Evolutionary conservation across 2,888 invertebrate species (phyloP).

Genomic region (Copidosoma aretas): DNA sequence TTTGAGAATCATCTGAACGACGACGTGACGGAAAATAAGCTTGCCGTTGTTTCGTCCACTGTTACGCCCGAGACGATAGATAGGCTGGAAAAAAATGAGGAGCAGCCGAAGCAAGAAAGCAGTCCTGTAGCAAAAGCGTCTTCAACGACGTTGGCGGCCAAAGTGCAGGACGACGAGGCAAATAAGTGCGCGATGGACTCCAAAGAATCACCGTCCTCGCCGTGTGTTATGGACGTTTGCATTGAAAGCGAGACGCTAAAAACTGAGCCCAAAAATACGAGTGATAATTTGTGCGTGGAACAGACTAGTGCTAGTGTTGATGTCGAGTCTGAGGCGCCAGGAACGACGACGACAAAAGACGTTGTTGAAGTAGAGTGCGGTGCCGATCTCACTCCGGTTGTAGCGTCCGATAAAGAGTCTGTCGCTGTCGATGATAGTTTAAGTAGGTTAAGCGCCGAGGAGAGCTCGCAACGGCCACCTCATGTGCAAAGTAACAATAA

Average conservation of each 20-base stretch:
- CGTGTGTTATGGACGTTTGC: neutral
- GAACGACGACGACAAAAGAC: slow-evolving; percentile 12
- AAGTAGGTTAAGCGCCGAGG: slow-evolving; percentile 50
- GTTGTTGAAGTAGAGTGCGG: slow-evolving; percentile 35
- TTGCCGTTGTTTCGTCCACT: neutral
- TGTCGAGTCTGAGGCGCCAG: slow-evolving; percentile 7
- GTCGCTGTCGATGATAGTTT: slow-evolving; percentile 29
- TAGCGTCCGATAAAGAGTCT: slow-evolving; percentile 22
- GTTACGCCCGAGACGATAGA: neutral
- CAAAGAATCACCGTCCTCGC: slow-evolving; percentile 14
- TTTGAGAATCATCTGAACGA: slow-evolving; percentile 31
- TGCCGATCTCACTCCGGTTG: neutral
- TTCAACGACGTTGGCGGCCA: neutral
- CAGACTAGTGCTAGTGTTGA: slow-evolving; percentile 28
- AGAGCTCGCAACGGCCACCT: neutral
- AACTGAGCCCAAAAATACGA: slow-evolving; percentile 34
- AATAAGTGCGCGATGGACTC: slow-evolving; percentile 26
- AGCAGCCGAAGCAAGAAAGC: neutral
- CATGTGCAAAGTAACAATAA: slow-evolving; percentile 46
- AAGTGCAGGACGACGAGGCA: slow-evolving; percentile 13
- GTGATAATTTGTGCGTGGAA: slow-evolving; percentile 32
- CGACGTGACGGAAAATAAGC: slow-evolving; percentile 36
- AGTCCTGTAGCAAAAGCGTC: slow-evolving; percentile 50
- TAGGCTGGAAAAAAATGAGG: slow-evolving; percentile 10
- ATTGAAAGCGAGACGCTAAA: slow-evolving; percentile 22